Base-by-base conservation (phyloP, 2,797 vertebrate species). In the Tapera naevia region DNA sequence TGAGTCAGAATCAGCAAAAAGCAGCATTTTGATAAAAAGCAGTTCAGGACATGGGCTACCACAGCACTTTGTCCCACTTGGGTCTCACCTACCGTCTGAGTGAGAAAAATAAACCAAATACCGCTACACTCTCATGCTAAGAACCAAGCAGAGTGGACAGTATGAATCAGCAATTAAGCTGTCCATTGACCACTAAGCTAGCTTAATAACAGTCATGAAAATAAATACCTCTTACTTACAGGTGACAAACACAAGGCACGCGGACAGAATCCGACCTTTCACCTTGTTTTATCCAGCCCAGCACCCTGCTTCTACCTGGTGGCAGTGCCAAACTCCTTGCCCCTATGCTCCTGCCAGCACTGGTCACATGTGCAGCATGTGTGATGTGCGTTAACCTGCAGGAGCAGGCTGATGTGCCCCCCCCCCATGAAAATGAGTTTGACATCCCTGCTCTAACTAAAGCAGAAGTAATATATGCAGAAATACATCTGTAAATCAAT, bases 401-500 rank as follows among this genome's bases (percentile, higher is more conserved):
- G 39, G 39, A 41, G 39, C 39, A 41, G 39, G 39, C 39, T 41
- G 39, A 41, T 41, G 39, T 41, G 39, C 39, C 39, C 39, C 39
- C 39, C 39, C 39, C 39, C 39, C 41, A 14, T 41, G 14, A 41
- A 41, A 41, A 41, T 41, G 39, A 41, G 14, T 41, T 41, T 41
- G 10, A 41, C 39, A 41, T 14, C 14, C 39, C 39, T 41, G 39
- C 39, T 41, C 16, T 71, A 74, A 79, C 27, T 89, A 58, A 32
- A 88, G 25, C 17, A 72, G 23, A 62, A 80, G 13, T 67, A 75
- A 76, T 14, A 4, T 6, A 86, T 43, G 43, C 23, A 80, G 61
- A 78, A 83, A 90, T 33, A 73, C 16, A 93, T 14, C n/a, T 60
- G 27, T 33, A 83, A 76, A 83, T 13, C 28, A 83, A 79, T 30